Evolutionary conservation across 2,888 invertebrate genomes (phyloP).

Genomic region (Drosophila mimetica): DNA sequence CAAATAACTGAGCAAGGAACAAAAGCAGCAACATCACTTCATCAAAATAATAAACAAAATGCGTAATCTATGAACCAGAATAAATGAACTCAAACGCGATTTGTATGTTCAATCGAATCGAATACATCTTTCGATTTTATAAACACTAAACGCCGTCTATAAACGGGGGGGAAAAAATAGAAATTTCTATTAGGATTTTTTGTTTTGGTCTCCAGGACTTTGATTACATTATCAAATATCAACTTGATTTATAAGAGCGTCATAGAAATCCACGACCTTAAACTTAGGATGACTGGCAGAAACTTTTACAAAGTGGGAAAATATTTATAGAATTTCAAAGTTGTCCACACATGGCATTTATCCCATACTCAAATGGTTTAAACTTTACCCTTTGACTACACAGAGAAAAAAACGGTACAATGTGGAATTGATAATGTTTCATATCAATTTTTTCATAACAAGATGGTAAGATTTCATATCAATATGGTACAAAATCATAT

Average conservation of each 20-base stretch:
- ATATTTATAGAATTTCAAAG: neutral
- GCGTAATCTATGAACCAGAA: constrained; percentile 1
- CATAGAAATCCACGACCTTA: too few species aligned
- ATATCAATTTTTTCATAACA: too few species aligned
- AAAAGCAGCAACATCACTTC: constrained; percentile 50
- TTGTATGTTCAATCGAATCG: neutral
- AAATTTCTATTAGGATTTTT: constrained; percentile 25
- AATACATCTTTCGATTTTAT: constrained; percentile 1
- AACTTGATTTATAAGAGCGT: too few species aligned
- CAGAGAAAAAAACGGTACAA: too few species aligned
- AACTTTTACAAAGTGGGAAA: neutral
- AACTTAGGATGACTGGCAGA: neutral
- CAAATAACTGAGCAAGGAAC: constrained; percentile 31
- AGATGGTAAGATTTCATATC: too few species aligned
- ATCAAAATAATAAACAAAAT: constrained; percentile 67
- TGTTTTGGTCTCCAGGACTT: too few species aligned
- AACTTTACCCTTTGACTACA: neutral
- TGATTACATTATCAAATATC: too few species aligned
- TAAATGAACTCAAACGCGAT: constrained; percentile 20
- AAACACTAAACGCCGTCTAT: neutral
- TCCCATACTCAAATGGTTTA: neutral
- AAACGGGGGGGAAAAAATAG: constrained; percentile 4
- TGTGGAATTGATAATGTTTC: too few species aligned
- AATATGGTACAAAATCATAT: too few species aligned
- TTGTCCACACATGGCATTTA: neutral